phyloP scores from a whole-genome alignment of 2,113 vertebrate genomes.

The Eonycteris spelaea region DNA sequence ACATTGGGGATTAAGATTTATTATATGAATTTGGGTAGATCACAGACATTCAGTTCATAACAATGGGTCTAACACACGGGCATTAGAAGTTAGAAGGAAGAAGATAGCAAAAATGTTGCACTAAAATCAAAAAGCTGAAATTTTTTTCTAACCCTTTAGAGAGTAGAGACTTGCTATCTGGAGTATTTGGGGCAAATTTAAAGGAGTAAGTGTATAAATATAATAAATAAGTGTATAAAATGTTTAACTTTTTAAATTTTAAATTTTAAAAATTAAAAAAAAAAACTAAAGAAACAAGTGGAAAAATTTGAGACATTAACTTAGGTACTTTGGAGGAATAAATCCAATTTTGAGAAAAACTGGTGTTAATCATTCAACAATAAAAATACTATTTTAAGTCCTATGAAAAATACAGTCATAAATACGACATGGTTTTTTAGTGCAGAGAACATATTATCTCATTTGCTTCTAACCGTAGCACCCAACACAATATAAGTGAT shows the following conservation, averaged over 20 bases:
- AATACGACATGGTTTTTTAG: neutral
- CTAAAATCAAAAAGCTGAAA: neutral
- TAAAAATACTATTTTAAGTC: neutral
- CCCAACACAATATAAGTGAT: slow-evolving; percentile 27
- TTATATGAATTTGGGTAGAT: neutral
- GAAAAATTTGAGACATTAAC: neutral
- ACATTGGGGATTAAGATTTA: neutral
- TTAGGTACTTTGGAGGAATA: neutral
- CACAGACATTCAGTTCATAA: neutral
- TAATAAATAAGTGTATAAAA: too few relatives aligned
- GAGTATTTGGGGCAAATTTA: neutral
- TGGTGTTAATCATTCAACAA: neutral
- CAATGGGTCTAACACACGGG: neutral
- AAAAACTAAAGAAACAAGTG: neutral
- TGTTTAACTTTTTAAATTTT: too few relatives aligned
- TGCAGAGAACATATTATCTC: neutral
- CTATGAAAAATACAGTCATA: neutral
- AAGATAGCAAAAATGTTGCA: neutral
- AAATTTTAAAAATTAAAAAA: too few relatives aligned
- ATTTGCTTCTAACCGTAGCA: neutral
- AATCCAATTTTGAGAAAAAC: neutral
- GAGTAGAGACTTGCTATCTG: neutral
- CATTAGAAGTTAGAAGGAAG: neutral
- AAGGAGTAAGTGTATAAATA: neutral
- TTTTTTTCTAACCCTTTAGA: neutral